A percentile compares a stretch with the other conserved stretches of the same genome.
Conservation (phyloP, 1,140 invertebrate species). For the Dinothrombium tinctorium region DNA sequence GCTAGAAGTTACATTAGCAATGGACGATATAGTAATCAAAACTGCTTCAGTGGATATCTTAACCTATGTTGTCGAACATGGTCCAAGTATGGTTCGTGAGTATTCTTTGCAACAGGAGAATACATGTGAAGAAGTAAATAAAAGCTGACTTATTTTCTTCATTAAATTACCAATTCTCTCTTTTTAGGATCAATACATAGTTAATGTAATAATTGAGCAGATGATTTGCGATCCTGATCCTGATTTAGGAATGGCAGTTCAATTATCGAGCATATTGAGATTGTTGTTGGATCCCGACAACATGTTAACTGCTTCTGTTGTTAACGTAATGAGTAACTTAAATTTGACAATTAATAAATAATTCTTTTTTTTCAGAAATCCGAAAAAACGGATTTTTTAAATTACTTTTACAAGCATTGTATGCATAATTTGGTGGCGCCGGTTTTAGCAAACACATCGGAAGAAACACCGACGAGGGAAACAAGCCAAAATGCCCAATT, state of each 20-base stretch:
- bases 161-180: not conserved
- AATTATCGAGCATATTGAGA: conserved; percentile 75
- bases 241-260: conserved; percentile 84
- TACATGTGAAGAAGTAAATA: conserved; percentile 53
- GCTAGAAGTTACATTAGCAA: conserved; percentile 74
- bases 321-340: conserved; percentile 31
- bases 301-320: conserved; percentile 57
- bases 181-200: conserved; percentile 52
- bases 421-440: conserved; percentile 82
- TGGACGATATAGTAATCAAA: conserved; percentile 73
- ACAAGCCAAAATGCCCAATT: conserved; percentile 90
- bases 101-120: conserved; percentile 77
- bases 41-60: conserved; percentile 91
- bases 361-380: conserved; percentile 35
- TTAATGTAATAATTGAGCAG: conserved; percentile 95
- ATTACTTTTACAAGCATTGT: conserved; percentile 96
- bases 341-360: conserved; percentile 1
- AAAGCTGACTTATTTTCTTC: conserved; percentile 2
- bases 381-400: conserved; percentile 92
- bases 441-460: conserved; percentile 52
- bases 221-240: conserved; percentile 42
- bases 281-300: conserved; percentile 93
- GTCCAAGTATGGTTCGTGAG: conserved; percentile 85
- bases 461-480: conserved; percentile 26
- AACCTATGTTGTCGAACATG: conserved; percentile 93